phyloP scores from a whole-genome alignment of 2,888 invertebrate genomes.

The Drosophila atripex region DNA sequence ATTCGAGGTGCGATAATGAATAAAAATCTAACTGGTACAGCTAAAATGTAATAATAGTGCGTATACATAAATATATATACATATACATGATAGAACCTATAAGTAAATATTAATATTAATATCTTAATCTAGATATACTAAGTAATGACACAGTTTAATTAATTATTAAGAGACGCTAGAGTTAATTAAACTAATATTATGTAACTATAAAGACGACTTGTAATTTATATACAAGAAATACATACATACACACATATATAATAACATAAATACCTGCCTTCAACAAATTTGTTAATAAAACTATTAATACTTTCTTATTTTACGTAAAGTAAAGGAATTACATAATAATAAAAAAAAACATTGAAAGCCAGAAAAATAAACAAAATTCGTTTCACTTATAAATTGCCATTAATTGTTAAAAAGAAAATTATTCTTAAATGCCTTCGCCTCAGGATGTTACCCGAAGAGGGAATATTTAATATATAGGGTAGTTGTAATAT shows the following conservation, averaged over 20 bases:
- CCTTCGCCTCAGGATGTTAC: too few relatives aligned
- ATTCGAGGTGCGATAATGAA: conserved; percentile 7
- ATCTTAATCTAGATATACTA: conserved; percentile 66
- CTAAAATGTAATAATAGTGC: conserved; percentile 64
- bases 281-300: conserved; percentile 81
- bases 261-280: conserved; percentile 82
- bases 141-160: conserved; percentile 67
- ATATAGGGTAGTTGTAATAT: too few relatives aligned
- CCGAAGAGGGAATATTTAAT: too few relatives aligned
- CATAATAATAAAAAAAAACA: conserved; percentile 64
- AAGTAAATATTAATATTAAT: conserved; percentile 51
- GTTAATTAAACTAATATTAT: conserved; percentile 59
- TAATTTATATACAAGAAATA: conserved; percentile 80
- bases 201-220: conserved; percentile 69
- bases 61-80: conserved; percentile 65
- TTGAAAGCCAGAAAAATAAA: conserved; percentile 60
- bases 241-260: conserved; percentile 64
- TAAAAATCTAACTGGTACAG: conserved; percentile 49
- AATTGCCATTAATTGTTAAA: too few relatives aligned
- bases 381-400: not conserved
- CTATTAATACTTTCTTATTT: conserved; percentile 79
- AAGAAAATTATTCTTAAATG: too few relatives aligned
- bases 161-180: conserved; percentile 58
- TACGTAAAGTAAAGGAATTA: conserved; percentile 77
- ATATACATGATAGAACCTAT: conserved; percentile 36